Conservation (phyloP, 2,113 vertebrate species). For the Porphyrio hochstetteri region DNA sequence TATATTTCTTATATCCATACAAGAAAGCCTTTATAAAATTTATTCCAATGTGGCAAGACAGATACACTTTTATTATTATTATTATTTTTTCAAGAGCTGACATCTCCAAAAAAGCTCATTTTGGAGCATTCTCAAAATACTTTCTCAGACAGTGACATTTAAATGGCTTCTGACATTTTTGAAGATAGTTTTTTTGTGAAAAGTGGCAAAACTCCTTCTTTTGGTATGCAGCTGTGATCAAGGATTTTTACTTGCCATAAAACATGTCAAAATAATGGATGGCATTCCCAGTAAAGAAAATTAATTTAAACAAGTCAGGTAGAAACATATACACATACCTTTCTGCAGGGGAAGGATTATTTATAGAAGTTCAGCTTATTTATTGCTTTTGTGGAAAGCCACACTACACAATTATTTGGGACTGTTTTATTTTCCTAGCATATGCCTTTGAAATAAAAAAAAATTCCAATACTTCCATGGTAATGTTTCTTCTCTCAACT, state of each 20-base stretch:
- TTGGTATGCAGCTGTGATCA: background rate
- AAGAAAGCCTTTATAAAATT: background rate
- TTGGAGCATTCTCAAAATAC: background rate
- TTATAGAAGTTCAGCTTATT: slow-evolving; percentile 32
- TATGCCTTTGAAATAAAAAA: slow-evolving; percentile 21
- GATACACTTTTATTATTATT: background rate
- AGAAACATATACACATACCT: background rate
- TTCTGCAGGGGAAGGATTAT: slow-evolving; percentile 4
- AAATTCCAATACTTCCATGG: background rate
- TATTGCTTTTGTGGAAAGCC: background rate
- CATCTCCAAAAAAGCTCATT: background rate
- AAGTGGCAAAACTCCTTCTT: slow-evolving; percentile 1
- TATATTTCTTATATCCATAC: background rate
- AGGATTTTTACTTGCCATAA: slow-evolving; percentile 15
- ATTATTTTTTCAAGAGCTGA: background rate
- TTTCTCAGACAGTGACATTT: slow-evolving; percentile 24
- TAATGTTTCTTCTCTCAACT: background rate
- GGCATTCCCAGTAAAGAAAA: slow-evolving; percentile 41
- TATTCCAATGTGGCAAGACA: background rate
- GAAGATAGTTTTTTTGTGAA: background rate
- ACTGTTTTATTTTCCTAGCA: background rate
- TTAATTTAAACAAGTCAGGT: slow-evolving; percentile 56
- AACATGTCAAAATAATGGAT: slow-evolving; percentile 51
- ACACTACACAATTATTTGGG: background rate
- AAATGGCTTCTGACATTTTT: slow-evolving; percentile 21